Base-by-base conservation (phyloP, 2,797 vertebrate genomes). In the Enteromius treurensis region DNA sequence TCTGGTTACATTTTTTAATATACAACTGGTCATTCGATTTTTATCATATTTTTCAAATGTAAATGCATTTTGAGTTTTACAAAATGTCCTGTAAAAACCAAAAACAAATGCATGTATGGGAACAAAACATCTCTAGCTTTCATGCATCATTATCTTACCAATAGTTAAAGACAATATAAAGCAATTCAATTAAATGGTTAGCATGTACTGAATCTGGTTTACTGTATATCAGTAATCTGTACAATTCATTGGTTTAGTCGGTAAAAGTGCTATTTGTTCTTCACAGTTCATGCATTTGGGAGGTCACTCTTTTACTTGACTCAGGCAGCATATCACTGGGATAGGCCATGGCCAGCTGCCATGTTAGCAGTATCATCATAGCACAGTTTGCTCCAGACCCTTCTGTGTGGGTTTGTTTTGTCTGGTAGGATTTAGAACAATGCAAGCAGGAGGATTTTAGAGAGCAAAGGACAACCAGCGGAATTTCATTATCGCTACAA, bases 401-500 rank as follows among this genome's bases (percentile, higher is more conserved):
- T 32, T 21, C 40, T 40, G 29, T 58, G 47, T 34, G 42, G 49
- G 67, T 69, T 85, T 83, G 62, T 84, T 51, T 75, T 34, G 73
- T 62, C 53, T 68, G 7, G 81, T 23, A 83, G 74, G 47, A 88
- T 85, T 80, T 58, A 65, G 81, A 88, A 74, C 76, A 68, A 87
- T 80, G 49, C 77, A 34, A 49, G 29, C 74, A 83, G 89, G 87
- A 73, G 83, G 74, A 74, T 90, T 91, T 86, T 67, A 86, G 84
- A 87, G 81, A 85, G 68, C 65, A 89, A 87, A 65, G 37, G 11
- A 45, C 32, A 83, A 60, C 89, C 88, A 76, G 23, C 60, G n/a
- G 49, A 82, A 69, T 79, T 77, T 87, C 74, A 71, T 85, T 88
- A 79, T 86, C 83, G 84, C 51, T 37, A 65, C 60, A 73, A 64